These are phyloP conservation scores for Platichthys flesus DNA, from an alignment of 2,113 vertebrate genomes.

Conservation along the genomic window DNA sequence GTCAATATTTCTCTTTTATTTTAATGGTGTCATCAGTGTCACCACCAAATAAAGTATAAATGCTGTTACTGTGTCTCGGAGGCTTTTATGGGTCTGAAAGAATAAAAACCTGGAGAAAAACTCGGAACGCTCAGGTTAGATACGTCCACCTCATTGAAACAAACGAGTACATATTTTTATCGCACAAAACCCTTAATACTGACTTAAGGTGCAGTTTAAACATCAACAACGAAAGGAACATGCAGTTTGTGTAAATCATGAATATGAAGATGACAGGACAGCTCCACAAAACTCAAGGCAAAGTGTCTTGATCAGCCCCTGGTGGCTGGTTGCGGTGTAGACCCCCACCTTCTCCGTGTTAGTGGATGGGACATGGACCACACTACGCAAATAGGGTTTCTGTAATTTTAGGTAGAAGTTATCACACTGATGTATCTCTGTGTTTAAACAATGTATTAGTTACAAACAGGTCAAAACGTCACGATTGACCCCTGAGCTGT, in stretches of 20 bases:
- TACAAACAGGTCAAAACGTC: no score
- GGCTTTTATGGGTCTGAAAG: neutral
- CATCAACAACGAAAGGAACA: neutral
- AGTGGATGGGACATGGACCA: no score
- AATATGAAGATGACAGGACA: no score
- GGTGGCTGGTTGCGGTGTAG: no score
- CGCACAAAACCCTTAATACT: neutral
- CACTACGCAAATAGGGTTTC: no score
- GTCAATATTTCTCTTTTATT: conserved; percentile 20
- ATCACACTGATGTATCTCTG: no score
- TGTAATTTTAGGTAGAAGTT: no score
- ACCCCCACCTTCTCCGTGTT: no score
- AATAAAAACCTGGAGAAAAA: neutral
- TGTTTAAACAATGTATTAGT: no score
- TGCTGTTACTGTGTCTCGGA: neutral
- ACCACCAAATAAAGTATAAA: conserved; percentile 13
- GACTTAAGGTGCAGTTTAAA: neutral
- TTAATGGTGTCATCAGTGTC: conserved; percentile 11
- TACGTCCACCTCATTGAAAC: neutral
- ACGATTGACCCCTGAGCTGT: no score
- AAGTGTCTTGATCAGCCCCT: no score
- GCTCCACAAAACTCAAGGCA: no score
- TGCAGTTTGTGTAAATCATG: neutral
- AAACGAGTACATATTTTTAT: neutral
- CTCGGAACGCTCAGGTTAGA: neutral